Base-by-base conservation (phyloP, 1,140 invertebrate species). In the Papilio glaucus region DNA sequence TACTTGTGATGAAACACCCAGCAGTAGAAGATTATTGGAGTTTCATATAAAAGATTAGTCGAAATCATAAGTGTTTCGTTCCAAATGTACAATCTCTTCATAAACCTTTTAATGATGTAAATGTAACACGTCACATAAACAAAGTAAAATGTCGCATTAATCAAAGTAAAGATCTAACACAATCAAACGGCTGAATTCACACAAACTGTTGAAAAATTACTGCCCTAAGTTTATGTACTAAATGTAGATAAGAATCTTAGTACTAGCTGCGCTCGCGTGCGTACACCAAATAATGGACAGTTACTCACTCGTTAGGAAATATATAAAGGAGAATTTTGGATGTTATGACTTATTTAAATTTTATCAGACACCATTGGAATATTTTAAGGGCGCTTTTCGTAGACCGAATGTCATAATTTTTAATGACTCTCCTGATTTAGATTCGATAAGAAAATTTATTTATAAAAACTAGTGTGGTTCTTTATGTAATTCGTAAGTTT, bases 271-370 rank as follows among this genome's bases (percentile, higher is more conserved):
- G 18, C 4, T 57, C 49, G 49, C 49, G 49, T 57, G 49, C 49
- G 49, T 57, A 24, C 18, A 57, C 21, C 0, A 26, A 57, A 57
- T 57, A 57, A 26, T 12, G 21, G 18, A 57, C 49, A 57, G 18
- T 57, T 53, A 53, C 18, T 53, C 24, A 26, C 49, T 57, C 49
- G 49, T 57, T 57, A 57, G 49, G 24, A 57, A 57, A 57, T 1
- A 57, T 10, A 57, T 57, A 26, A 12, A 57, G 24, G 24, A 21
- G 49, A 26, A 57, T 57, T 24, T 12, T 21, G 18, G 2, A 24
- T 53, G 5, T 12, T 57, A 57, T 57, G 18, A 57, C 49, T 57
- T 57, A 57, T 57, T 57, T 57, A 57, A 57, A 57, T 57, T 26
- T 24, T 57, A 57, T 57, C 49, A 57, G 24, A 57, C 21, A 57